Base-by-base conservation (phyloP, 1,140 invertebrate genomes). In the Pachypsylla venusta region DNA sequence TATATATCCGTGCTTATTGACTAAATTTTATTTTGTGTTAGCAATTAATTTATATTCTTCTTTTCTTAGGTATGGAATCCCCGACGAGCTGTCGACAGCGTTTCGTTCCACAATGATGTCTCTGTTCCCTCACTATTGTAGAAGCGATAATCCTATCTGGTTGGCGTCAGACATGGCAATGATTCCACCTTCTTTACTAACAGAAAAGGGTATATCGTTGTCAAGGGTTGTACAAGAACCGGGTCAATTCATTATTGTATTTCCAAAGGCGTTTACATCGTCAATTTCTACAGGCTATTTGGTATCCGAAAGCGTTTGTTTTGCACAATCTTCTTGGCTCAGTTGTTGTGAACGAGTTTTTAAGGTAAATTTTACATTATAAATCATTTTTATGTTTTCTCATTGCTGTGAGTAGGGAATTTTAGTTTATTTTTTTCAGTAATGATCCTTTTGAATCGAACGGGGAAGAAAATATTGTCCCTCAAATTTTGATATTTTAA, bases 221-320 rank as follows among this genome's bases (percentile, higher is more conserved):
- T 84, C 83, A 58, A 78, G 84, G 7, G 82, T 83, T 4, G 82
- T 89, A 1, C 93, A 97, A 70, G 80, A 86, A 60, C 87, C 89
- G 1, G 88, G 91, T 2, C 85, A 96, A 70, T 94, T 89, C 70
- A 82, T 96, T 56, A 77, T 96, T 1, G 86, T 96, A 1, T 93
- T 93, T 71, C 90, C 92, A 0, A 82, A 87, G 67, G 85, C 88
- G 0, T 94, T 92, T 67, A 93, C 90, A 0, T 88, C 87, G 0
- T 90, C 85, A 30, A 80, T 97, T 60, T 87, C 85, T 63, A 93
- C 89, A 1, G 91, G 92, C 1, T 95, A 90, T 69, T 82, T 84
- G 2, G 82, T 94, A 0, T 92, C 90, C 0, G 93, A 97, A 70
- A 93, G 89, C 67, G 90, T 94, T 0, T 94, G 93, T 68, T 95